Percentiles rank a stretch among this genome's conserved stretches.
These are phyloP conservation scores for Turnix velox DNA, from an alignment of 2,113 vertebrate species.

Conservation along the genomic window DNA sequence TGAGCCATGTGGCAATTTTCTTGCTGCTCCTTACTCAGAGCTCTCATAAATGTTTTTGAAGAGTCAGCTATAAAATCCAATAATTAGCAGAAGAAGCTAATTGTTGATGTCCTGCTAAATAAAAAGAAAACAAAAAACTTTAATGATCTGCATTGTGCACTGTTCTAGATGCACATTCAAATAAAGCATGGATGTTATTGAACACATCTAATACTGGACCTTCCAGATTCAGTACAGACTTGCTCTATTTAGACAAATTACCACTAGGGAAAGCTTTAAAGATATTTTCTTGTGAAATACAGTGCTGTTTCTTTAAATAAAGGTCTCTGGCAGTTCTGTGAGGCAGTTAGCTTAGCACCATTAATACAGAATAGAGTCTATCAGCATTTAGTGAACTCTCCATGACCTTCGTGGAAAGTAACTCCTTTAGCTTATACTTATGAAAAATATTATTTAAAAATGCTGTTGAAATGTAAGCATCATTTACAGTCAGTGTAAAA, in stretches of 20 bases:
- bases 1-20: accelerated
- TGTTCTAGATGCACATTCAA: conserved; percentile 48
- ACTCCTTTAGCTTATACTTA: conserved; percentile 56
- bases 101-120: conserved; percentile 14
- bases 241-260: conserved; percentile 58
- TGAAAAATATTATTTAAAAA: conserved; percentile 66
- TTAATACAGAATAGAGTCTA: conserved; percentile 61
- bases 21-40: neutral
- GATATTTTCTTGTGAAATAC: conserved; percentile 65
- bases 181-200: conserved; percentile 31
- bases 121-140: conserved; percentile 6
- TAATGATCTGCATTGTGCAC: conserved; percentile 16
- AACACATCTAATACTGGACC: conserved; percentile 27
- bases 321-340: conserved; percentile 48
- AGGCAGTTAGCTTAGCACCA: conserved; percentile 57
- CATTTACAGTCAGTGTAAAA: conserved; percentile 41
- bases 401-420: conserved; percentile 48
- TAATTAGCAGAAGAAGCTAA: neutral
- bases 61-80: neutral
- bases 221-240: conserved; percentile 52
- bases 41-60: neutral
- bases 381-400: conserved; percentile 67
- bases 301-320: conserved; percentile 63
- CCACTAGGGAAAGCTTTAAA: conserved; percentile 48
- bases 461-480: conserved; percentile 45